phyloP scores from a whole-genome alignment of 2,888 invertebrate species.

The Camponotus fellah region DNA sequence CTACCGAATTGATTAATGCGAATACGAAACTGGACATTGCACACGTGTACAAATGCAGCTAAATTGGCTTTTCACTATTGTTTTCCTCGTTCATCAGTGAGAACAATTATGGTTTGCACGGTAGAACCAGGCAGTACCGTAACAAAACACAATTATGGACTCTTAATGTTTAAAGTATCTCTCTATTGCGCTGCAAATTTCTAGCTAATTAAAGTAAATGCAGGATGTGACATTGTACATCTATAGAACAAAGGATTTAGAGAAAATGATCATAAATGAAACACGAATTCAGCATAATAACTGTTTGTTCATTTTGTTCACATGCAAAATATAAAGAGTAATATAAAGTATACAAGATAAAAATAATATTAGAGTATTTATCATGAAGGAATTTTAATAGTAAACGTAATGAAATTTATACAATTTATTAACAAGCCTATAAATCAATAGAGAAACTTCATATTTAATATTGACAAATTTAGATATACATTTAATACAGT shows the following conservation, averaged over 20 bases:
- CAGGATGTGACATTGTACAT: background rate
- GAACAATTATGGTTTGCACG: slow-evolving; percentile 35
- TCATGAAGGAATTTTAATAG: too few relatives aligned
- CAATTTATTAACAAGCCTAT: background rate
- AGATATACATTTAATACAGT: background rate
- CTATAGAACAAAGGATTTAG: background rate
- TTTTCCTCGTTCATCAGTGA: slow-evolving; percentile 4
- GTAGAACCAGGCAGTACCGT: background rate
- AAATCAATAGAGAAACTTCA: background rate
- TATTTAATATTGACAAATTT: background rate
- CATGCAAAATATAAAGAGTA: background rate
- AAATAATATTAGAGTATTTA: slow-evolving; percentile 3
- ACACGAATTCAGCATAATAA: background rate
- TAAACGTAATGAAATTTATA: background rate
- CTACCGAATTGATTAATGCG: background rate
- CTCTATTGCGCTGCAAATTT: slow-evolving; percentile 14
- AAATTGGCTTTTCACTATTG: slow-evolving; percentile 37
- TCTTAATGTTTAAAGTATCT: slow-evolving; percentile 27
- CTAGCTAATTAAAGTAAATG: slow-evolving; percentile 21
- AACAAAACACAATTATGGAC: slow-evolving; percentile 20
- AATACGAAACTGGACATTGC: background rate
- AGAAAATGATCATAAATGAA: slow-evolving; percentile 18
- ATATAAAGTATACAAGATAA: background rate
- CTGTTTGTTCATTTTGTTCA: background rate
- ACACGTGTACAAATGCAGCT: slow-evolving; percentile 11